Conservation (phyloP, 2,888 invertebrate species). For the Microctonus brassicae region DNA sequence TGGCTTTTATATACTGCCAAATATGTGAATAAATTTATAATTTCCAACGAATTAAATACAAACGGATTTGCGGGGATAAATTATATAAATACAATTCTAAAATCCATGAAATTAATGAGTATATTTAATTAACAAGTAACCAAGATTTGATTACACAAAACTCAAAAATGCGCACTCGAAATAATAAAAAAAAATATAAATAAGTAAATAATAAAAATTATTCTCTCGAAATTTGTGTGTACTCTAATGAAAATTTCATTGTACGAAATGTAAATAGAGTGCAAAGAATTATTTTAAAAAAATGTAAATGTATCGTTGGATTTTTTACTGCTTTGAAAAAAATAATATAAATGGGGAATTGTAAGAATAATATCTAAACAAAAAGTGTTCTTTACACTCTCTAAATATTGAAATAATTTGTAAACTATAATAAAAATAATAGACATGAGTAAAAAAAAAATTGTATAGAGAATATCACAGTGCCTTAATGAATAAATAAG, state of each 20-base stretch:
- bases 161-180: too few relatives aligned
- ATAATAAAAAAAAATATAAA: neutral
- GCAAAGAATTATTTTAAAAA: neutral
- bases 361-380: neutral
- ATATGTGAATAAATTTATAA: neutral
- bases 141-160: neutral
- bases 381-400: neutral
- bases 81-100: neutral
- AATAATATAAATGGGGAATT: neutral
- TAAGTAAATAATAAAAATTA: neutral
- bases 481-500: conserved; percentile 53
- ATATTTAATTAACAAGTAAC: neutral
- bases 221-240: neutral
- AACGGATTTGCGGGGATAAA: neutral
- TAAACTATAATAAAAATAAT: neutral
- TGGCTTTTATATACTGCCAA: neutral
- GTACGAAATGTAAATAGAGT: neutral
- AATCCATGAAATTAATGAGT: neutral
- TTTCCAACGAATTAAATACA: neutral
- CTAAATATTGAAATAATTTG: neutral
- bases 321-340: neutral
- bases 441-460: conserved; percentile 16
- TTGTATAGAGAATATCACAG: conserved; percentile 48
- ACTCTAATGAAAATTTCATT: neutral
- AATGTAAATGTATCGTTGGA: neutral